Evolutionary conservation across 2,113 vertebrate genomes (phyloP).

Genomic region (Aramus guarauna): DNA sequence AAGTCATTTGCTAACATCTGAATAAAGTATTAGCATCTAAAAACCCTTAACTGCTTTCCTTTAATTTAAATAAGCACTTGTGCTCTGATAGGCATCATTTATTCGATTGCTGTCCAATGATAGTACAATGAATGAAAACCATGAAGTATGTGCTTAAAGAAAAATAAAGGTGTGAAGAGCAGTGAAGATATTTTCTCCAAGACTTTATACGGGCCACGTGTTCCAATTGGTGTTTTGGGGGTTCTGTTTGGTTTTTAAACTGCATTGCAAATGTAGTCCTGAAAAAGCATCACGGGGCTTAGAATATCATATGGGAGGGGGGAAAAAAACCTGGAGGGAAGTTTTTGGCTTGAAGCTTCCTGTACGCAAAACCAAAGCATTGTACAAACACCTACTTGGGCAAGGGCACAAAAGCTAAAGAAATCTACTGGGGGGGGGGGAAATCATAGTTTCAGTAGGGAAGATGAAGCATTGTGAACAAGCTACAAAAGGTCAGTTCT

Average conservation of each 20-base stretch:
- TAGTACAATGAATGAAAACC: constrained; percentile 42
- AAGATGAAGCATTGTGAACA: not conserved
- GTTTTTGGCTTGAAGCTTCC: not conserved
- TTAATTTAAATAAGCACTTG: constrained; percentile 60
- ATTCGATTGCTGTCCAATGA: constrained; percentile 45
- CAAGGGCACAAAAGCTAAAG: not conserved
- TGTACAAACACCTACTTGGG: not conserved
- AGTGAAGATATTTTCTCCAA: not conserved
- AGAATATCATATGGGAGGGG: not conserved
- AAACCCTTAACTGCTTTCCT: constrained; percentile 53
- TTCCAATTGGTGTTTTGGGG: not conserved
- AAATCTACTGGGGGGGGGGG: not conserved
- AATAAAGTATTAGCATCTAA: constrained; percentile 57
- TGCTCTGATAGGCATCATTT: constrained; percentile 41
- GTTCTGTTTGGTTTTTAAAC: not conserved
- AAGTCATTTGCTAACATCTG: constrained; percentile 67
- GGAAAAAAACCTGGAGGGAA: not conserved
- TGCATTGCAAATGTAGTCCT: not conserved
- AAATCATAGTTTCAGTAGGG: not conserved
- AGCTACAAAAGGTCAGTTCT: not conserved
- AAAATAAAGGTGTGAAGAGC: not conserved
- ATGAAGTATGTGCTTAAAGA: not conserved
- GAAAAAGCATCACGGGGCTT: not conserved
- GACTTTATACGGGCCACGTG: not conserved
- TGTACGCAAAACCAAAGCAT: not conserved